phyloP scores from a whole-genome alignment of 2,888 invertebrate genomes.

The Taenaris catops region DNA sequence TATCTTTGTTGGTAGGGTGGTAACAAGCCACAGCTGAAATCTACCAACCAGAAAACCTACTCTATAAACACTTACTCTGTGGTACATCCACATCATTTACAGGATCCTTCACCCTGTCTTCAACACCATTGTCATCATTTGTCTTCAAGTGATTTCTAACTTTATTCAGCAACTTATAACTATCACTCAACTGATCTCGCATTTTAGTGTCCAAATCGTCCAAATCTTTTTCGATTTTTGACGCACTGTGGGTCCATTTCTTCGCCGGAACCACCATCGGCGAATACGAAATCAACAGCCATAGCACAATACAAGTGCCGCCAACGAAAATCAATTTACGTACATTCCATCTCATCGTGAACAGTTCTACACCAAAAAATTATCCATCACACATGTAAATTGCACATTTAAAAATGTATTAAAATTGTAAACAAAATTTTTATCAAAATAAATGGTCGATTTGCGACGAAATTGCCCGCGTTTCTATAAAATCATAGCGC shows the following conservation, averaged over 20 bases:
- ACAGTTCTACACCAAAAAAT: constrained; percentile 2
- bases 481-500: too few relatives aligned
- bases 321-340: constrained; percentile 43
- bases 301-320: constrained; percentile 38
- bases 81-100: constrained; percentile 23
- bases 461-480: too few relatives aligned
- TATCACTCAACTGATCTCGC: constrained; percentile 44
- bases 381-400: not conserved
- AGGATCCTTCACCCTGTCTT: constrained; percentile 15
- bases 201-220: constrained; percentile 41
- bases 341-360: constrained; percentile 62
- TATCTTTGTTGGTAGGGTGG: too few relatives aligned
- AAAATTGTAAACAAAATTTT: constrained; percentile 8
- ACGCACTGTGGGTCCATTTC: constrained; percentile 25
- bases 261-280: constrained; percentile 39
- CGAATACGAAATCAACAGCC: constrained; percentile 49
- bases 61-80: constrained; percentile 35
- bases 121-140: constrained; percentile 22
- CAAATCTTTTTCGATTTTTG: constrained; percentile 44
- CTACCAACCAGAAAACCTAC: too few relatives aligned
- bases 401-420: not conserved
- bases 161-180: constrained; percentile 41
- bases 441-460: too few relatives aligned
- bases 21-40: too few relatives aligned
- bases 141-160: constrained; percentile 41